Conservation (phyloP, 2,113 vertebrate species). For the Pterocles orientalis region DNA sequence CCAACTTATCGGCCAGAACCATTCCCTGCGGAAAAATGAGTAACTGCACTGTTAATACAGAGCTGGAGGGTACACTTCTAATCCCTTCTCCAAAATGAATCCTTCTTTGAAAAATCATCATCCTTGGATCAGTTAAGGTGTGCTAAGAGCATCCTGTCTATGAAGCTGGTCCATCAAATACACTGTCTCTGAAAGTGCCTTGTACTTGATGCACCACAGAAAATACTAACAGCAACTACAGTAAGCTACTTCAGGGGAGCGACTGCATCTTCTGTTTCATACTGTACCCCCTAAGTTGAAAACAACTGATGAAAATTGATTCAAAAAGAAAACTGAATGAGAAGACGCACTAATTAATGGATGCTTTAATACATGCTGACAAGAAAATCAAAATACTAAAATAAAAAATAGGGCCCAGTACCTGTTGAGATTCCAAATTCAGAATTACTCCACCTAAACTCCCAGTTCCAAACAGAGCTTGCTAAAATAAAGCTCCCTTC, state of each 20-base stretch:
- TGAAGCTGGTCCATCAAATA: background rate
- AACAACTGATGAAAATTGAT: background rate
- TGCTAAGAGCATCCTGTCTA: background rate
- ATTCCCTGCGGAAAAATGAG: background rate
- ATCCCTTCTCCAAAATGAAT: background rate
- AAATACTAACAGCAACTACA: background rate
- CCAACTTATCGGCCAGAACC: background rate
- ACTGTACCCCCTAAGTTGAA: background rate
- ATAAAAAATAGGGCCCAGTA: background rate
- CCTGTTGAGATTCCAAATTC: background rate
- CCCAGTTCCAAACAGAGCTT: background rate
- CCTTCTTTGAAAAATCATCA: background rate
- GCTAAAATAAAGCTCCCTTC: constrained; percentile 15
- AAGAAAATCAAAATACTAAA: background rate
- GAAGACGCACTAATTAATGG: background rate
- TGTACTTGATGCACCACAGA: background rate
- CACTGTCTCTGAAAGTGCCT: background rate
- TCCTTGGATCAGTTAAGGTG: background rate
- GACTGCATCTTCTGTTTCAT: background rate
- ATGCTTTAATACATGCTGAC: background rate
- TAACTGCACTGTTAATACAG: background rate
- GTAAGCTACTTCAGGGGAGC: background rate
- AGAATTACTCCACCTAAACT: background rate
- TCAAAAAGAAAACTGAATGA: background rate
- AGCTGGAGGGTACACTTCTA: background rate